Percentiles rank a stretch among this genome's conserved stretches.
phyloP scores from a whole-genome alignment of 1,140 invertebrate genomes.

The Asbolus verrucosus region DNA sequence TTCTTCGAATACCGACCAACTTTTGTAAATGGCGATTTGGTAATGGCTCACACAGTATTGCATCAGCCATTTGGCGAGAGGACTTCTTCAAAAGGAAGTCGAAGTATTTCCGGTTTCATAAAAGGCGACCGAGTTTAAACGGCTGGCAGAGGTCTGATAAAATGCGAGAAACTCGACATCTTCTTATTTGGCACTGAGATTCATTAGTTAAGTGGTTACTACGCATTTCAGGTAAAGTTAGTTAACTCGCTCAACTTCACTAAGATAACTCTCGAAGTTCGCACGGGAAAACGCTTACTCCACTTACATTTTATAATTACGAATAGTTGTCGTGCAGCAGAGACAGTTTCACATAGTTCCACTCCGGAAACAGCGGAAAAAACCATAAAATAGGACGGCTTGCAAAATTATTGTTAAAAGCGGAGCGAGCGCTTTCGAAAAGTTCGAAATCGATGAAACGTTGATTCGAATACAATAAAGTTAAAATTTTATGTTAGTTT shows the following conservation, averaged over 20 bases:
- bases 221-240: constrained; percentile 25
- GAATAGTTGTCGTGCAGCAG: background rate
- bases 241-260: constrained; percentile 15
- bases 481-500: constrained; percentile 24
- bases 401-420: constrained; percentile 8
- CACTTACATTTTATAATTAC: background rate
- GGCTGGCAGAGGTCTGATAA: constrained; percentile 5
- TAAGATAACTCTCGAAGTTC: constrained; percentile 18
- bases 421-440: constrained; percentile 5
- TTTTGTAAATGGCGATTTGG: too few relatives aligned
- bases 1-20: too few relatives aligned
- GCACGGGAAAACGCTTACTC: constrained; percentile 3
- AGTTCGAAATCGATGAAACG: constrained; percentile 20
- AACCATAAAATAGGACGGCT: background rate
- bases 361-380: background rate
- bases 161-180: constrained; percentile 23
- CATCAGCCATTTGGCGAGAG: constrained; percentile 1
- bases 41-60: constrained; percentile 1
- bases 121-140: background rate
- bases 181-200: constrained; percentile 17
- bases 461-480: constrained; percentile 42
- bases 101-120: constrained; percentile 1
- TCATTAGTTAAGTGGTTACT: constrained; percentile 34
- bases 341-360: background rate
- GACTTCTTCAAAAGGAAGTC: constrained; percentile 1